Evolutionary conservation across 1,140 invertebrate species (phyloP), one percentile per base, ranked within the genome.

Genomic region (Lanistes nyassanus): DNA sequence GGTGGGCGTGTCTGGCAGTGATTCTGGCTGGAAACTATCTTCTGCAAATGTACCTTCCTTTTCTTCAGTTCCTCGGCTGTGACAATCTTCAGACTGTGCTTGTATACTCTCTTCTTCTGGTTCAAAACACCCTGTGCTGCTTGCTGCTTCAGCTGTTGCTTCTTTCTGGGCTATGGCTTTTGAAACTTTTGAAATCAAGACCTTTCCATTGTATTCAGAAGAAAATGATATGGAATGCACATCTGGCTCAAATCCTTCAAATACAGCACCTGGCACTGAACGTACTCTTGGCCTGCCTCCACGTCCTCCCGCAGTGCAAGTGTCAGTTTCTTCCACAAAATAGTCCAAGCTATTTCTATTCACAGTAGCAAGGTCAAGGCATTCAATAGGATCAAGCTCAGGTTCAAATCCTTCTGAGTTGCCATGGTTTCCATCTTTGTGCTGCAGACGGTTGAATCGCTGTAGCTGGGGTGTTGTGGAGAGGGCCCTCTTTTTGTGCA

Each of bases 321-420:
- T 29, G 19, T 72, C 70, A 26, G 70, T n/a, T 42, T 72, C 70
- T 72, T 72, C 69, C 53, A 72, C 70, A 72, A 72, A 72, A 62
- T 42, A 72, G 37, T 72, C 70, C 11, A 23, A 37, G n/a, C 23
- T 37, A 9, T 29, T 56, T 55, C 42, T 72, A 34, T 53, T 26
- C 26, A 26, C 37, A n/a, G 42, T 21, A 26, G 70, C 70, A 55
- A 72, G 37, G 56, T 72, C 70, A 39, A 72, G 55, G 26, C 60
- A 72, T 29, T 62, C 55, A 11, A 58, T 21, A 42, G 31, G 39
- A 56, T 72, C 70, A 29, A 55, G 70, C 23, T 72, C 70, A 39
- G 70, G 70, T 37, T 72, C 70, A 72, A 72, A 72, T 6, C 56
- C 55, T 1, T 72, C 70, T 72, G 55, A 19, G 31, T 39, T 23